These are phyloP conservation scores for Phrynocephalus guinanensis DNA, from an alignment of 2,797 vertebrate species.

Conservation along the genomic window DNA sequence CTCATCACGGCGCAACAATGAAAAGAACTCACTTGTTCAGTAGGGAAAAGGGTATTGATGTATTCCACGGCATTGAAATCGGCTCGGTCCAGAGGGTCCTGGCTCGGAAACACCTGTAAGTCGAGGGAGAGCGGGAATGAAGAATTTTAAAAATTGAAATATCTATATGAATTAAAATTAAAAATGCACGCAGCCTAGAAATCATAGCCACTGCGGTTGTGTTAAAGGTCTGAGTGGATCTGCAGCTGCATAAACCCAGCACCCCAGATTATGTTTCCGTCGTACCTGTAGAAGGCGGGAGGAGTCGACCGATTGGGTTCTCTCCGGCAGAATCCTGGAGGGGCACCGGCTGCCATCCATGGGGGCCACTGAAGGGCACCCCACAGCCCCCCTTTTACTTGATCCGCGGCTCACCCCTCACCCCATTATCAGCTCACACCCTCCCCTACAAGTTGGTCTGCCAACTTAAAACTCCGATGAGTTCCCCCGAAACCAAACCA, in stretches of 20 bases:
- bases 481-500: not conserved
- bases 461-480: not conserved
- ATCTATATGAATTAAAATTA: no score
- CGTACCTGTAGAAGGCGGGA: not conserved
- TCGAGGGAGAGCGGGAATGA: no score
- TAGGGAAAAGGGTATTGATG: conserved; percentile 97
- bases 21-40: conserved; percentile 87
- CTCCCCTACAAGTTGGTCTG: not conserved
- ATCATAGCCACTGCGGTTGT: no score
- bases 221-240: no score
- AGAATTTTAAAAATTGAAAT: no score
- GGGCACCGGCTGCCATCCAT: not conserved
- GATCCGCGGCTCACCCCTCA: not conserved
- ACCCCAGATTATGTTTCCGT: no score
- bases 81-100: conserved; percentile 94
- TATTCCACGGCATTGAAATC: conserved; percentile 99
- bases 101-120: conserved; percentile 93
- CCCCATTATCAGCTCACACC: not conserved
- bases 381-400: not conserved
- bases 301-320: no score
- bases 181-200: no score
- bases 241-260: no score
- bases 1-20: rapidly evolving
- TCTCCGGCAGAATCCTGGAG: not conserved
- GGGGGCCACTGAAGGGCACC: not conserved